These are phyloP conservation scores for Phoxinus dragarum DNA, from an alignment of 2,797 vertebrate species.

Conservation along the genomic window DNA sequence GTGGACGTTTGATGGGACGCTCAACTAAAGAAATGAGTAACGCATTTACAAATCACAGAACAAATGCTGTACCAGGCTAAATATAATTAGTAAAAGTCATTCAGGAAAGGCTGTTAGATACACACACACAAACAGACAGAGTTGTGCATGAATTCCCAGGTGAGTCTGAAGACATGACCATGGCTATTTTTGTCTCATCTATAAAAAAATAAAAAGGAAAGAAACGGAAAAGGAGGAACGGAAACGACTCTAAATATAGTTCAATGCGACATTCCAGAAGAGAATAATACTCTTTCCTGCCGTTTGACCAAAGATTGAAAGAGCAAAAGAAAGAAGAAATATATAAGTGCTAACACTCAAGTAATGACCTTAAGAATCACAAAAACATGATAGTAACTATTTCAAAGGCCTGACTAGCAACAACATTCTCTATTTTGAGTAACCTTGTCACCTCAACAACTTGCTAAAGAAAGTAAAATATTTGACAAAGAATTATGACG, in stretches of 20 bases:
- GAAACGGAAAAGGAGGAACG: conserved; percentile 62
- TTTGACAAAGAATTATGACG: conserved; percentile 24
- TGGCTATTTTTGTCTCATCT: conserved; percentile 62
- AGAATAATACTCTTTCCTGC: conserved; percentile 60
- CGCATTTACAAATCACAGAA: not conserved
- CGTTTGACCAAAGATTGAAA: conserved; percentile 46
- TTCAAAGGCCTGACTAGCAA: conserved; percentile 4
- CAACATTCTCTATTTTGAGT: conserved; percentile 2
- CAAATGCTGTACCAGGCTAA: not conserved
- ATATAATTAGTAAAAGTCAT: conserved; percentile 33
- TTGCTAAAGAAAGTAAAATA: not conserved
- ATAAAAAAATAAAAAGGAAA: conserved; percentile 49
- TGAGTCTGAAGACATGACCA: conserved; percentile 58
- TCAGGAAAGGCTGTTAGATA: conserved; percentile 26
- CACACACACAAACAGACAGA: not conserved
- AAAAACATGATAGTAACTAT: not conserved
- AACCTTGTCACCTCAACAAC: conserved; percentile 22
- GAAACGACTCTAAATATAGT: conserved; percentile 61
- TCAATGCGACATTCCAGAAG: conserved; percentile 60
- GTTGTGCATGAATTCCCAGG: conserved; percentile 58
- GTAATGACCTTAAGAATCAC: conserved; percentile 2
- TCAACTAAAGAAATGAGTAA: not conserved
- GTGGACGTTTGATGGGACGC: not conserved
- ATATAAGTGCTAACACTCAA: not conserved
- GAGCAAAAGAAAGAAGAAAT: conserved; percentile 7